phyloP scores from a whole-genome alignment of 2,113 vertebrate species.

The Plecturocebus donacophilus region DNA sequence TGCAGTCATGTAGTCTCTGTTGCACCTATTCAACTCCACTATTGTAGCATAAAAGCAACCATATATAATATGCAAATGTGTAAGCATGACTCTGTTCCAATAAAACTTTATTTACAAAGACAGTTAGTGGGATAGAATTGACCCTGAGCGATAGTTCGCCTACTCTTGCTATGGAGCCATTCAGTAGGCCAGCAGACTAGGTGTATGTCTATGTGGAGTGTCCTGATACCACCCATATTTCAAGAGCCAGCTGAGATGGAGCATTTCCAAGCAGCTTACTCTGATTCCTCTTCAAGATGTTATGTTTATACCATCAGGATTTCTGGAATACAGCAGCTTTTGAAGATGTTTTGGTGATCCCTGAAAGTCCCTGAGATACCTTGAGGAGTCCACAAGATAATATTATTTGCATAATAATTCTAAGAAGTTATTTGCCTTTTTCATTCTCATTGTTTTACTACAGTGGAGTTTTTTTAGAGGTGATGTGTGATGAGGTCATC shows the following conservation, averaged over 20 bases:
- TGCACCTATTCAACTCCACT: not conserved
- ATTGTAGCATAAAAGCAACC: not conserved
- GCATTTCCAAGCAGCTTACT: not conserved
- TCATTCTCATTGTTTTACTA: not conserved
- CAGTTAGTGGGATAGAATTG: not conserved
- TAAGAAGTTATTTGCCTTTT: not conserved
- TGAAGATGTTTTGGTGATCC: not conserved
- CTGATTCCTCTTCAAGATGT: not conserved
- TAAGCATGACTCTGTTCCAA: not conserved
- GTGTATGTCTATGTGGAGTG: not conserved
- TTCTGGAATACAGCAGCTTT: not conserved
- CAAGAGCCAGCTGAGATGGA: not conserved
- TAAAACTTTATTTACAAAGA: slow-evolving; percentile 17
- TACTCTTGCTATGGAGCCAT: not conserved
- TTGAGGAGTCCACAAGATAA: not conserved
- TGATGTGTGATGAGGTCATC: not conserved
- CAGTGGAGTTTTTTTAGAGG: not conserved
- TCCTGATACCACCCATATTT: not conserved
- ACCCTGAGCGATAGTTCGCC: not conserved
- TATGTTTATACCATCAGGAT: not conserved
- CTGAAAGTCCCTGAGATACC: not conserved
- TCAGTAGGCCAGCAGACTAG: not conserved
- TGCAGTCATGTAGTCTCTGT: not conserved
- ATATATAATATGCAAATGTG: not conserved
- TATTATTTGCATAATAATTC: not conserved